Percentiles rank a stretch among this genome's conserved stretches.
These are phyloP conservation scores for Drosophila emarginata DNA, from an alignment of 2,888 invertebrate species.

Conservation along the genomic window DNA sequence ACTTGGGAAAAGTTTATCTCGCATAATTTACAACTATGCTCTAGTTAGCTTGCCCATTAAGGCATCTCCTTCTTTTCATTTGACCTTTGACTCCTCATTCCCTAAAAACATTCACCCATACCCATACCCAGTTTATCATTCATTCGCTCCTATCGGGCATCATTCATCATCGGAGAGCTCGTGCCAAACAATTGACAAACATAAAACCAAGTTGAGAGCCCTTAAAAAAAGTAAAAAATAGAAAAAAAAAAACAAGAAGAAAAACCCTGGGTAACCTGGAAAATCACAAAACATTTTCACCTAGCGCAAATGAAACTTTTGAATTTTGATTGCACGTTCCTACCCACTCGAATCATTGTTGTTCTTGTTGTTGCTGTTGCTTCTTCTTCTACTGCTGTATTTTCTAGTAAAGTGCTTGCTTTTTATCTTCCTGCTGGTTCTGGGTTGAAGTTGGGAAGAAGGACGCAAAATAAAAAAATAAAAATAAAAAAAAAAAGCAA, in stretches of 20 bases:
- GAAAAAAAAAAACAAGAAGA: slow-evolving; percentile 40
- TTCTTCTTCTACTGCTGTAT: slow-evolving; percentile 40
- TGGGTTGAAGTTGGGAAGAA: not conserved
- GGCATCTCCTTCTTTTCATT: slow-evolving; percentile 18
- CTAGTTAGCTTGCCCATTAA: slow-evolving; percentile 45
- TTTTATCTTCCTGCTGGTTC: slow-evolving; percentile 51
- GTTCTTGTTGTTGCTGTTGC: slow-evolving; percentile 13
- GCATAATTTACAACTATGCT: slow-evolving; percentile 46
- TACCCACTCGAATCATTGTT: not conserved
- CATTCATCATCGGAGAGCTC: slow-evolving; percentile 68
- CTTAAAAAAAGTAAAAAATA: too few species aligned
- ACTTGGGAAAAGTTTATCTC: slow-evolving; percentile 18
- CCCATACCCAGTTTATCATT: slow-evolving; percentile 50
- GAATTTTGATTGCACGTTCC: slow-evolving; percentile 69
- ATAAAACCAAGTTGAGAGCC: slow-evolving; percentile 37
- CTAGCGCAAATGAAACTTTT: slow-evolving; percentile 73
- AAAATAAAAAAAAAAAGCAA: not conserved
- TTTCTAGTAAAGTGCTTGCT: slow-evolving; percentile 51
- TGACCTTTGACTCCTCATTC: slow-evolving; percentile 29
- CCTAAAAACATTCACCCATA: slow-evolving; percentile 18
- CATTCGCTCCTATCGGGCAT: slow-evolving; percentile 60
- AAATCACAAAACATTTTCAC: slow-evolving; percentile 40
- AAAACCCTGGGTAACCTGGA: slow-evolving; percentile 35
- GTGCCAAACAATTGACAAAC: slow-evolving; percentile 75
- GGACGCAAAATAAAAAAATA: not conserved